These are phyloP conservation scores for Prietella phreatophila DNA, from an alignment of 2,113 vertebrate genomes.

Conservation along the genomic window DNA sequence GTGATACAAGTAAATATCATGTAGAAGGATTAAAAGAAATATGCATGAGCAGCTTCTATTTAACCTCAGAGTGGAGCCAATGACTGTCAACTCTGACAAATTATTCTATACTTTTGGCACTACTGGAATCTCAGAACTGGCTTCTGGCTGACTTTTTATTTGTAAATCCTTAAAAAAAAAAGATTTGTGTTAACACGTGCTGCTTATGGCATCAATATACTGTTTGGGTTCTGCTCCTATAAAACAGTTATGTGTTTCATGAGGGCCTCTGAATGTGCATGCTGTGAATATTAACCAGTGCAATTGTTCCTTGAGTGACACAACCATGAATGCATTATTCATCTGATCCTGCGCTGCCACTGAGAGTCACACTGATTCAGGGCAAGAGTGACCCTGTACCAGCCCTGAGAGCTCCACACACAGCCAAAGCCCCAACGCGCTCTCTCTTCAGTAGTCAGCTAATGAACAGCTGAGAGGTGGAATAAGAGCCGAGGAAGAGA, in stretches of 20 bases:
- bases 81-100: background rate
- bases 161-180: background rate
- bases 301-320: constrained; percentile 53
- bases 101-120: background rate
- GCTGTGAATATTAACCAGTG: constrained; percentile 60
- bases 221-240: constrained; percentile 14
- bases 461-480: constrained; percentile 59
- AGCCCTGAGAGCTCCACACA: constrained; percentile 13
- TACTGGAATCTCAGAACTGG: background rate
- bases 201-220: constrained; percentile 16
- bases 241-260: constrained; percentile 48
- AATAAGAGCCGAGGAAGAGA: constrained; percentile 44
- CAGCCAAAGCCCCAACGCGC: constrained; percentile 23
- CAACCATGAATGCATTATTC: constrained; percentile 53
- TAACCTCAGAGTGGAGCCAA: background rate
- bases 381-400: constrained; percentile 33
- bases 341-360: constrained; percentile 45
- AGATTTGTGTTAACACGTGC: constrained; percentile 17
- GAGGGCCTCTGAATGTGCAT: constrained; percentile 39
- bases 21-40: background rate
- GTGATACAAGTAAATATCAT: background rate
- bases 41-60: background rate
- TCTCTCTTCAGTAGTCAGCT: constrained; percentile 44
- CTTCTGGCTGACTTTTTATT: background rate
- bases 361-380: constrained; percentile 37